Conservation (phyloP, 1,140 invertebrate genomes). For the Halyomorpha halys region DNA sequence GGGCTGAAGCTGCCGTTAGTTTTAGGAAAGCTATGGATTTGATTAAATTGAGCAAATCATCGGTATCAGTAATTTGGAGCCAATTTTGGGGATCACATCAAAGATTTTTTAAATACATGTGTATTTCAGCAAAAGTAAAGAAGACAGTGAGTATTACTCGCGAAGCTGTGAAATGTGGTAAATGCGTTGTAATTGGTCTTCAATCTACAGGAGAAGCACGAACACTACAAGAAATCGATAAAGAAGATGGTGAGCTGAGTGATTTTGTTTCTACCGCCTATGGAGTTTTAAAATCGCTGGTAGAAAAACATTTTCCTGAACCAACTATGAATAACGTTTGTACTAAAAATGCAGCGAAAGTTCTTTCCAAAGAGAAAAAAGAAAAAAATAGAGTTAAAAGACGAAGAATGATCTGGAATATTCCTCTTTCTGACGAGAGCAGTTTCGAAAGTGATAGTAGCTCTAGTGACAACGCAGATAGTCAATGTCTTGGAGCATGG, state of each 20-base stretch:
- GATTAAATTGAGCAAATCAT: slow-evolving; percentile 78
- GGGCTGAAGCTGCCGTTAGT: slow-evolving; percentile 88
- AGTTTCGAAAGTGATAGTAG: slow-evolving; percentile 28
- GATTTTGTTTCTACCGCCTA: slow-evolving; percentile 99
- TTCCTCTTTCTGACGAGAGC: slow-evolving; percentile 40
- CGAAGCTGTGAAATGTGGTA: slow-evolving; percentile 89
- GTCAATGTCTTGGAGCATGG: not conserved
- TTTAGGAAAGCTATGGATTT: slow-evolving; percentile 89
- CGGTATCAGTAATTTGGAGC: slow-evolving; percentile 89
- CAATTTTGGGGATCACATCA: slow-evolving; percentile 99
- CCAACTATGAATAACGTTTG: slow-evolving; percentile 71
- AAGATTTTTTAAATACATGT: slow-evolving; percentile 98
- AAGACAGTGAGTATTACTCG: slow-evolving; percentile 54
- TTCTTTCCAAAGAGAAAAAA: slow-evolving; percentile 35
- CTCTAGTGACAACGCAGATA: slow-evolving; percentile 44
- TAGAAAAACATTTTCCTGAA: slow-evolving; percentile 95
- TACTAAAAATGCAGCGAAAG: slow-evolving; percentile 29
- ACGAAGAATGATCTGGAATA: slow-evolving; percentile 29
- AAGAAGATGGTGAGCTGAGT: slow-evolving; percentile 86
- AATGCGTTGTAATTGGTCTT: slow-evolving; percentile 97
- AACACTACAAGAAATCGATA: slow-evolving; percentile 89
- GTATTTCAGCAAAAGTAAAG: slow-evolving; percentile 92
- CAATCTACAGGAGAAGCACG: slow-evolving; percentile 97
- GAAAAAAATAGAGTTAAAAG: slow-evolving; percentile 29
- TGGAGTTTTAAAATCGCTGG: slow-evolving; percentile 87